Conservation (phyloP, 2,888 invertebrate species). For the Nasonia oneida region DNA sequence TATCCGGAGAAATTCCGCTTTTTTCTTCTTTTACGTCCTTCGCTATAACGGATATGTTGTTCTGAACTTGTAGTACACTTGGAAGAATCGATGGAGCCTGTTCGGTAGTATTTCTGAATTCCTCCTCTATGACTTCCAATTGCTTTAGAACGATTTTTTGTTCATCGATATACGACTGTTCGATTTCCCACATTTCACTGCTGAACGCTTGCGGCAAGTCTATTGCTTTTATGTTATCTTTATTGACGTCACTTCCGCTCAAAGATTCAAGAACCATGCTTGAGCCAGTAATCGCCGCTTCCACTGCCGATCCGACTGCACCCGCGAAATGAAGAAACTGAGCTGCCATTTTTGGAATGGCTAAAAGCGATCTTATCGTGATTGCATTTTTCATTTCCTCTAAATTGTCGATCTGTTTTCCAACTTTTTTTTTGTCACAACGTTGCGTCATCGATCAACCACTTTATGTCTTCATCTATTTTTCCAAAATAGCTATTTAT, state of each 20-base stretch:
- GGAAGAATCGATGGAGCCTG: not conserved
- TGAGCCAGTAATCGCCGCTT: not conserved
- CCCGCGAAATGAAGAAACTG: not conserved
- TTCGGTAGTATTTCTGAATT: not conserved
- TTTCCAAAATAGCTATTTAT: not conserved
- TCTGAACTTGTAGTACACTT: not conserved
- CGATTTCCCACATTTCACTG: too few species aligned
- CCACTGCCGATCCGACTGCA: not conserved
- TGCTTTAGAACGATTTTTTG: not conserved
- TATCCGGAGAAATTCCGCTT: not conserved
- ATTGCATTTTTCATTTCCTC: not conserved
- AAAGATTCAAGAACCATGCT: not conserved
- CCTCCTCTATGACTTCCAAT: not conserved
- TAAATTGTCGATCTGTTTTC: not conserved
- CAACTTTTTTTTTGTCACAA: not conserved
- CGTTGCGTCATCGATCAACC: not conserved
- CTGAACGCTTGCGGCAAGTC: not conserved
- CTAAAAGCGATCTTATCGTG: not conserved
- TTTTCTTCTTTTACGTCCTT: not conserved
- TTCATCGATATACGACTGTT: not conserved
- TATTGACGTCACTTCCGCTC: not conserved
- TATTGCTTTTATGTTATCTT: not conserved
- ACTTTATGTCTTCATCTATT: not conserved
- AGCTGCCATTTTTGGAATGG: not conserved
- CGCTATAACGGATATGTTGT: not conserved